Evolutionary conservation across 2,888 invertebrate species (phyloP).

Genomic region (Timema podura): DNA sequence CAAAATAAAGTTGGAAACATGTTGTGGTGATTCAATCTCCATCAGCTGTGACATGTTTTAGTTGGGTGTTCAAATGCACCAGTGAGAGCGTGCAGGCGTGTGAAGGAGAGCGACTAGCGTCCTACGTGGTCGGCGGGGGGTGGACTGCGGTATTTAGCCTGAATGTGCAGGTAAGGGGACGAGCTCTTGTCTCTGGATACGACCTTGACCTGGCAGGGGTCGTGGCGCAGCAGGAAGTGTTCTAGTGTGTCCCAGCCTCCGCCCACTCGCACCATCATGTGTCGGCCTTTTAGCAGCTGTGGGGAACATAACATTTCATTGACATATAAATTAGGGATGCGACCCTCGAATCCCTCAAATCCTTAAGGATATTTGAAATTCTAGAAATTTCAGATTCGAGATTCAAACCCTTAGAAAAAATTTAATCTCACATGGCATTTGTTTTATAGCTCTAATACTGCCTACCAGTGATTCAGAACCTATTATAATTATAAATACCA

Average conservation of each 20-base stretch:
- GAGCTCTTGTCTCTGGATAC: slow-evolving; percentile 37
- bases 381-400: not conserved
- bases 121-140: slow-evolving; percentile 24
- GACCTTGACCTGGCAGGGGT: slow-evolving; percentile 67
- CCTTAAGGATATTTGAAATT: not conserved
- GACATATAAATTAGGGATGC: not conserved
- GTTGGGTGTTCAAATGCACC: no score
- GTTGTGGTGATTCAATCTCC: no score
- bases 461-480: no score
- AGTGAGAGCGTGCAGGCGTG: slow-evolving; percentile 11
- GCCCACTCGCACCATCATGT: slow-evolving; percentile 93
- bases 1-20: no score
- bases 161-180: slow-evolving; percentile 58
- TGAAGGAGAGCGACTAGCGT: slow-evolving; percentile 22
- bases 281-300: slow-evolving; percentile 82
- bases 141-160: slow-evolving; percentile 64
- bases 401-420: no score
- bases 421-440: no score
- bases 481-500: no score
- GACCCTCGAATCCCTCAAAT: no score
- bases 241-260: slow-evolving; percentile 93
- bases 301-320: slow-evolving; percentile 36
- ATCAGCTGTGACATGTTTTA: no score
- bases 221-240: slow-evolving; percentile 84
- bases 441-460: no score